These are phyloP conservation scores for Mus spretus DNA, from an alignment of 2,797 vertebrate species.

Conservation along the genomic window DNA sequence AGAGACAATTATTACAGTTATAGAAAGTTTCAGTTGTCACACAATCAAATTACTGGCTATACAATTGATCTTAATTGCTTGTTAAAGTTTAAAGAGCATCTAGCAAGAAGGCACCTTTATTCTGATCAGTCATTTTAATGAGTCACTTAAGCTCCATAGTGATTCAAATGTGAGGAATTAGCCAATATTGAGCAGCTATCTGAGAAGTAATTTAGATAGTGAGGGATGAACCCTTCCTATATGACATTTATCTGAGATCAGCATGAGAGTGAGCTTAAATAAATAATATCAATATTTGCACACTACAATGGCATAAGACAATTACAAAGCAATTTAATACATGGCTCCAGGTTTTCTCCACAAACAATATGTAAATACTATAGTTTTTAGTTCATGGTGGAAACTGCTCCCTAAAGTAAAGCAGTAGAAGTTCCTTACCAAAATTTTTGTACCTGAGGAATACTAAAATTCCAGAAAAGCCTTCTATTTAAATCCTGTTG, in stretches of 20 bases:
- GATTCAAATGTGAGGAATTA: conserved; percentile 61
- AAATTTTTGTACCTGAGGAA: not conserved
- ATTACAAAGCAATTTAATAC: conserved; percentile 18
- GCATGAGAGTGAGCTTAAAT: not conserved
- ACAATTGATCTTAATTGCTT: conserved; percentile 73
- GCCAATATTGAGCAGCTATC: conserved; percentile 12
- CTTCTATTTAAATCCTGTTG: not conserved
- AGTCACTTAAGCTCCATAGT: conserved; percentile 47
- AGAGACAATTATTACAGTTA: conserved; percentile 66
- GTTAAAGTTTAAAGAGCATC: conserved; percentile 70
- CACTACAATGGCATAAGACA: not conserved
- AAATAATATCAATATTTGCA: conserved; percentile 37
- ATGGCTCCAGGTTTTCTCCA: not conserved
- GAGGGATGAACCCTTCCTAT: not conserved
- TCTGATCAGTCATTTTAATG: conserved; percentile 71
- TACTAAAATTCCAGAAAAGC: not conserved
- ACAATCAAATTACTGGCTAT: conserved; percentile 62
- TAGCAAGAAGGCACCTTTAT: conserved; percentile 60
- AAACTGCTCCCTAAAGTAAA: not conserved
- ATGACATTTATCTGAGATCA: conserved; percentile 42
- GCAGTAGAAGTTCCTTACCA: not conserved
- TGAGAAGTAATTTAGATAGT: conserved; percentile 44
- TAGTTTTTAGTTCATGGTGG: conserved; percentile 14
- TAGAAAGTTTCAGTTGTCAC: conserved; percentile 66
- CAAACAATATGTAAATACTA: not conserved